A percentile compares a stretch with the other conserved stretches of the same genome.
phyloP scores from a whole-genome alignment of 2,797 vertebrate species.

The Eulemur rubriventer region DNA sequence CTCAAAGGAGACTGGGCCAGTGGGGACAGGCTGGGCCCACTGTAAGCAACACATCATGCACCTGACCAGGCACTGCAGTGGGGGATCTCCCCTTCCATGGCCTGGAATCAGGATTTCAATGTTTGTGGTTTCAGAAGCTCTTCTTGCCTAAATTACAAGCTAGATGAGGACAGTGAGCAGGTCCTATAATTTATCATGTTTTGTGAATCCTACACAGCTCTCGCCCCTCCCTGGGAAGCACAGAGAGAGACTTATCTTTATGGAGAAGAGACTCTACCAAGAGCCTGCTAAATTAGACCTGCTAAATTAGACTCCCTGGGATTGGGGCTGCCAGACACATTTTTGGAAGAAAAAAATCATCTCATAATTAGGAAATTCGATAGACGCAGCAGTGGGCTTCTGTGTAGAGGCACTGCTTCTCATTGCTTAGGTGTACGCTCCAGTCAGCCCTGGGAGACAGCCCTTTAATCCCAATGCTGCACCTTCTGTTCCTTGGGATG shows the following conservation, averaged over 20 bases:
- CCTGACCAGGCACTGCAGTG: neutral
- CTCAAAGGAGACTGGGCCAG: neutral
- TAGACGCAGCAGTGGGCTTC: no score
- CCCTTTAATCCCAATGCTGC: neutral
- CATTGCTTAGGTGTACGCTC: no score
- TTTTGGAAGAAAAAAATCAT: no score
- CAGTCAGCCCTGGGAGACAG: neutral
- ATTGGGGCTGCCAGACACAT: neutral
- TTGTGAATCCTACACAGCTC: neutral
- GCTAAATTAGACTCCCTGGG: neutral
- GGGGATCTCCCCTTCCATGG: neutral
- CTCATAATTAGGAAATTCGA: neutral
- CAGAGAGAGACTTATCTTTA: neutral
- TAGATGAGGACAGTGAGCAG: neutral
- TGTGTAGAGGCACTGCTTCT: neutral
- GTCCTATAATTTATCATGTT: neutral
- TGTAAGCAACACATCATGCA: neutral
- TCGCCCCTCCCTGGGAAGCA: neutral
- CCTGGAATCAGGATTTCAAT: neutral
- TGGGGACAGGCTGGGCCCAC: neutral
- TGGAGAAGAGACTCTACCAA: neutral
- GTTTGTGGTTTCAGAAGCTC: neutral
- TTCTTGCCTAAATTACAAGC: neutral
- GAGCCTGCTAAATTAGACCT: neutral
- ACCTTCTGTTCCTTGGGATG: neutral